These are phyloP conservation scores for Cyclopterus lumpus DNA, from an alignment of 2,797 vertebrate species.

Conservation along the genomic window DNA sequence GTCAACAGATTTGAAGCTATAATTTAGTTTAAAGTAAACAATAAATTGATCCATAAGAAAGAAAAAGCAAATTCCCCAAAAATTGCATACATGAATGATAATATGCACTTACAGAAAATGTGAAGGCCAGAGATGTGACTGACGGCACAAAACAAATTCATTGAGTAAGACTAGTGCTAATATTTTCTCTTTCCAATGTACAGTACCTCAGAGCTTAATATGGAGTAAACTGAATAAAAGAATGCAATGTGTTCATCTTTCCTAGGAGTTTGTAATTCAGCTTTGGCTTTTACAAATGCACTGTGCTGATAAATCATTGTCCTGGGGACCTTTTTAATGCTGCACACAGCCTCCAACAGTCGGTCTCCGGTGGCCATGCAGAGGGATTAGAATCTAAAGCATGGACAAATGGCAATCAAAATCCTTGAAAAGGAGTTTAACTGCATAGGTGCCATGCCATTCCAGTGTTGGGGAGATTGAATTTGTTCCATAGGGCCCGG, in stretches of 20 bases:
- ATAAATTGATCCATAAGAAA: background rate
- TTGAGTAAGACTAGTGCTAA: background rate
- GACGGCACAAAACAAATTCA: background rate
- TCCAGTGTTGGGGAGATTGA: conserved; percentile 50
- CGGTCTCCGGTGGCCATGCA: conserved; percentile 17
- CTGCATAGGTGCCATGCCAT: conserved; percentile 31
- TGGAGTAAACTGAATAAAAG: background rate
- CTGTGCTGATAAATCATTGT: conserved; percentile 34
- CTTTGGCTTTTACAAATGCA: conserved; percentile 32
- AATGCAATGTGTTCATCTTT: background rate
- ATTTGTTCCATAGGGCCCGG: conserved; percentile 47
- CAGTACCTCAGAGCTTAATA: background rate
- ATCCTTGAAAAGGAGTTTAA: conserved; percentile 48
- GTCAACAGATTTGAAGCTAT: background rate
- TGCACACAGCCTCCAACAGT: conserved; percentile 18
- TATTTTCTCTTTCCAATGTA: background rate
- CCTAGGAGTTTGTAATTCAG: background rate
- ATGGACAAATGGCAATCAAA: conserved; percentile 53
- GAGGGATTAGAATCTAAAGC: conserved; percentile 49
- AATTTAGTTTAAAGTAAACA: background rate
- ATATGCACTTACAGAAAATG: background rate
- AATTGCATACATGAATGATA: background rate
- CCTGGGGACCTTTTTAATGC: conserved; percentile 40
- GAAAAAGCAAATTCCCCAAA: background rate
- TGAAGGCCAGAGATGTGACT: background rate